These are phyloP conservation scores for Metalampra italica DNA, from an alignment of 2,888 invertebrate genomes.

Conservation along the genomic window DNA sequence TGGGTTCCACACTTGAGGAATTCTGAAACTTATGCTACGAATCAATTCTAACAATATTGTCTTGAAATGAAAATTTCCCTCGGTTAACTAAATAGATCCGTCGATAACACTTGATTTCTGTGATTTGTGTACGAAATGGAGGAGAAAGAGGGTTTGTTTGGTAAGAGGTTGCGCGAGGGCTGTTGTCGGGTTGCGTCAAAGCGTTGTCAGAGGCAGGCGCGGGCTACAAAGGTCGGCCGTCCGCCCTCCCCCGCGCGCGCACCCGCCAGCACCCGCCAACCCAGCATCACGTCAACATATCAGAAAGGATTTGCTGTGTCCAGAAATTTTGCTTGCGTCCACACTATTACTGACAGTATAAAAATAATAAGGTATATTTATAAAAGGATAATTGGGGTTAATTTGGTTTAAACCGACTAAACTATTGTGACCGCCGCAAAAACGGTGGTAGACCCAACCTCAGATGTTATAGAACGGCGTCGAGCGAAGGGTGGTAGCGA, in stretches of 20 bases:
- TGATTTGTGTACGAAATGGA: constrained; percentile 51
- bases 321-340: constrained; percentile 27
- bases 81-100: constrained; percentile 32
- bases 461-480: too few relatives aligned
- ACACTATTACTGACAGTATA: constrained; percentile 17
- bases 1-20: too few relatives aligned
- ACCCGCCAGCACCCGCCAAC: too few relatives aligned
- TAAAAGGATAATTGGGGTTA: too few relatives aligned
- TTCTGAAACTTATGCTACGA: too few relatives aligned
- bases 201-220: constrained; percentile 65
- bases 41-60: background rate
- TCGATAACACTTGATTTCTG: constrained; percentile 34
- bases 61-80: background rate
- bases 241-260: constrained; percentile 17
- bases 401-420: background rate
- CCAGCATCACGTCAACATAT: constrained; percentile 27
- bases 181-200: constrained; percentile 50
- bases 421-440: too few relatives aligned
- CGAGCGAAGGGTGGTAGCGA: too few relatives aligned
- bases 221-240: constrained; percentile 45
- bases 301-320: constrained; percentile 60
- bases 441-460: too few relatives aligned
- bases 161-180: constrained; percentile 59
- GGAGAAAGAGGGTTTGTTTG: constrained; percentile 48
- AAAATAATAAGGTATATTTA: background rate